A percentile compares a stretch with the other conserved stretches of the same genome.
Evolutionary conservation across 2,888 invertebrate species (phyloP).

Genomic region (Eristalinus sepulchralis): DNA sequence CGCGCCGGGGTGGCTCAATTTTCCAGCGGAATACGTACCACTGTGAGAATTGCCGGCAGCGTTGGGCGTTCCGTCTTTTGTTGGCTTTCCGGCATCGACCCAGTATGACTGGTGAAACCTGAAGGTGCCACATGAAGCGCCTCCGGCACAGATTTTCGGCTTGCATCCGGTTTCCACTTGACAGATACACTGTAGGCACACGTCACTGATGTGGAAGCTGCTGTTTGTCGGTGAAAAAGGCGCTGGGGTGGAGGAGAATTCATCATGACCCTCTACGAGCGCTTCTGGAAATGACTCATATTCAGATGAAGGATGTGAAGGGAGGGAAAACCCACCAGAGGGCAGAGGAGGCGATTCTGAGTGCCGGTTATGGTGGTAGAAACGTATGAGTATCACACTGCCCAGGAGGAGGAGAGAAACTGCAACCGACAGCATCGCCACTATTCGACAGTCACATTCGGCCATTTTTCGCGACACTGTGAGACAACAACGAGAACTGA

Average conservation of each 20-base stretch:
- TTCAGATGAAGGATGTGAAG: background rate
- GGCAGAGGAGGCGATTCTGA: background rate
- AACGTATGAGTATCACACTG: conserved; percentile 35
- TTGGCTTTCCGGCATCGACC: conserved; percentile 74
- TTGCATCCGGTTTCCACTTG: conserved; percentile 72
- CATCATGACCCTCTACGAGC: conserved; percentile 10
- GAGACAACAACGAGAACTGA: background rate
- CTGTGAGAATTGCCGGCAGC: background rate
- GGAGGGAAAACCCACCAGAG: conserved; percentile 22
- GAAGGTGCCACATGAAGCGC: conserved; percentile 74
- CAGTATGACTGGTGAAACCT: conserved; percentile 75
- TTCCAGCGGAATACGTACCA: conserved; percentile 20
- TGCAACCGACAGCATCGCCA: conserved; percentile 38
- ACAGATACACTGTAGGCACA: conserved; percentile 76
- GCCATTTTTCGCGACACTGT: conserved; percentile 24
- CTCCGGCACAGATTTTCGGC: conserved; percentile 61
- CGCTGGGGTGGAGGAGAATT: background rate
- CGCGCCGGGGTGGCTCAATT: background rate
- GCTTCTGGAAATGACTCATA: conserved; percentile 25
- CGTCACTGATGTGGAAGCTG: conserved; percentile 51
- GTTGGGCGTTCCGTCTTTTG: conserved; percentile 21
- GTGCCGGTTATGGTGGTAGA: conserved; percentile 26
- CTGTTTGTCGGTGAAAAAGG: background rate
- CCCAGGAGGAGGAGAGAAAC: conserved; percentile 33
- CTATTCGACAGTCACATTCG: conserved; percentile 46